Evolutionary conservation across 2,797 vertebrate genomes (phyloP), one percentile per base, ranked within the genome.

Genomic region (Acanthurus leucopareius): DNA sequence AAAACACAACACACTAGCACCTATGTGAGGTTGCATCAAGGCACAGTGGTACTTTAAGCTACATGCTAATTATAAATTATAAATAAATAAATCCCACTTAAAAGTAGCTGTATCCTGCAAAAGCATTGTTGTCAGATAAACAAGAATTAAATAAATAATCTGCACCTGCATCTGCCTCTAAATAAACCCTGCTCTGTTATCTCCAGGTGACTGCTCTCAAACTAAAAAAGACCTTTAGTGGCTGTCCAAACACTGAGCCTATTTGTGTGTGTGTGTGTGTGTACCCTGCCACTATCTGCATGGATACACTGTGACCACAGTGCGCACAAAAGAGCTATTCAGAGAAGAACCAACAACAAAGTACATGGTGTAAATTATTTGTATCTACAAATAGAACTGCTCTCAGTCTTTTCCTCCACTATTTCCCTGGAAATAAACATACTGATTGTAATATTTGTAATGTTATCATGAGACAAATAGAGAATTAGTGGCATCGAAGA

Each of bases 201-300:
- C 86, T 88, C 51, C 75, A 79, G 85, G 65, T 84, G 87, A 86
- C 79, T 71, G 72, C 62, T 75, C 70, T 56, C 83, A 61, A 59
- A 56, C 73, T 63, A 60, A 86, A 82, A 76, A 73, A 83, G 79
- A 83, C 60, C 64, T 81, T 73, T 38, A 62, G 73, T 40, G 66
- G 40, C 54, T 79, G 60, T 89, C 74, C 84, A 90, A 87, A 89
- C 80, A 90, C 69, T 28, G 65, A 67, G 52, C 57, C 80, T 73
- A 76, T 89, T 73, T 77, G 69, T 82, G 78, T 51, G 47, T 79
- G 70, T 84, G 40, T 40, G 40, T 51, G 47, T 79, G 70, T 86
- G 76, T 67, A 73, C 72, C 45, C 68, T 72, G 45, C 40, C 15
- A 42, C 68, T 76, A 13, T 70, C 40, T 88, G 82, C 86, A 66